Evolutionary conservation across 2,888 invertebrate species (phyloP), one percentile per base, ranked within the genome.

Genomic region (Erebia palarica): DNA sequence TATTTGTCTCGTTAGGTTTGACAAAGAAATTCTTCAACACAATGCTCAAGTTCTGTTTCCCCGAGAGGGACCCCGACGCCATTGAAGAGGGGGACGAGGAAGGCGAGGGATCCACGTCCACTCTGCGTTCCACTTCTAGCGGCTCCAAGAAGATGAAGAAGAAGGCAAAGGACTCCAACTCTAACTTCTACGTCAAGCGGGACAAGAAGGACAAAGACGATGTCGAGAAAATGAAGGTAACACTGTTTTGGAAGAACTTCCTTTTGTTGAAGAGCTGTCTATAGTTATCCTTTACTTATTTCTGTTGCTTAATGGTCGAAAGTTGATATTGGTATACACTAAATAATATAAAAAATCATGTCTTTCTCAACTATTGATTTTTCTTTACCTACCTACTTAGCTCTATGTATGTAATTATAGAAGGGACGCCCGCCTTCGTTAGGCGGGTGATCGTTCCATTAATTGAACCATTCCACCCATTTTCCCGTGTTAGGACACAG

Each of bases 11-110:
- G 36, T 61, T 51, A 96, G 95, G 97, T 77, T 93, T 99, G 69
- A 99, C 99, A 0, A 98, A 99, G 88, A 98, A 98, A 86, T 98
- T 99, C 92, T 99, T 98, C 94, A 97, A 97, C 86, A 98, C 98
- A 59, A 98, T 99, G 97, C 94, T 99, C 81, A 97, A 97, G 89
- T 99, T 99, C 90, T 99, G 99, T 89, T 99, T 99, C 87, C 98
- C 99, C 1, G 98, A 98, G 88, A 95, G 98, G 75, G 97, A 97
- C 86, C 96, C 97, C 0, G 98, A 98, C 81, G 96, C 96, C 42
- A 96, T 96, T 73, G 97, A 98, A 82, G 94, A 94, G 3, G 95
- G 94, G 0, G 94, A 95, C 1, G 95, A 95, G 36, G 91, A 91
- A 3, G 82, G 83, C 0, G 91, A 88, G 63, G 86, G 86, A 80